Conservation (phyloP, 2,113 vertebrate species). For the Centrocercus urophasianus region DNA sequence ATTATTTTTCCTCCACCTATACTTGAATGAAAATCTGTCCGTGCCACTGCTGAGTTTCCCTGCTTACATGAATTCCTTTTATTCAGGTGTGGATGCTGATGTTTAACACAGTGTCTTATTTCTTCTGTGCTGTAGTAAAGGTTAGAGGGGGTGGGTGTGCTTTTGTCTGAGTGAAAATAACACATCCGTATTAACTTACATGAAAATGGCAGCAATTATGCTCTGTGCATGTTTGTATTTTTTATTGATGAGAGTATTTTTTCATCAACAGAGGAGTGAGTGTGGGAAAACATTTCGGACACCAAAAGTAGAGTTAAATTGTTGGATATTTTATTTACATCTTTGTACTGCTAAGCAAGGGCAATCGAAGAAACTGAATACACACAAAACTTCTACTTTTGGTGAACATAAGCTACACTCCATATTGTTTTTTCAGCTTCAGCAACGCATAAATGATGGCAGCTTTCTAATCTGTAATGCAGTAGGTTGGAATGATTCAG, state of each 20-base stretch:
- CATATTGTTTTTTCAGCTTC: background rate
- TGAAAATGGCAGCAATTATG: slow-evolving; percentile 5
- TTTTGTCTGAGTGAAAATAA: slow-evolving; percentile 48
- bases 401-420: background rate
- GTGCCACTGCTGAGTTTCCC: slow-evolving; percentile 68
- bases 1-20: background rate
- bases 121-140: slow-evolving; percentile 56
- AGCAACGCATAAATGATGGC: background rate
- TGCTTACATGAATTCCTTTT: slow-evolving; percentile 77
- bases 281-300: background rate
- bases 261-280: background rate
- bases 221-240: background rate
- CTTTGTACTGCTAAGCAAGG: background rate
- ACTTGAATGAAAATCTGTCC: slow-evolving; percentile 39
- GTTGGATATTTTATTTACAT: background rate
- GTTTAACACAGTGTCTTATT: slow-evolving; percentile 52
- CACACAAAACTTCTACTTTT: background rate
- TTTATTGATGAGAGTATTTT: background rate
- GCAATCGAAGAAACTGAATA: background rate
- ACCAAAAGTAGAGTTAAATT: background rate
- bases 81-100: slow-evolving; percentile 67
- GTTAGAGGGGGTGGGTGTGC: slow-evolving; percentile 35
- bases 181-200: slow-evolving; percentile 17
- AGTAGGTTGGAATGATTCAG: background rate
- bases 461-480: background rate